Evolutionary conservation across 2,113 vertebrate genomes (phyloP), one percentile per base, ranked within the genome.

Genomic region (Eurypyga helias): DNA sequence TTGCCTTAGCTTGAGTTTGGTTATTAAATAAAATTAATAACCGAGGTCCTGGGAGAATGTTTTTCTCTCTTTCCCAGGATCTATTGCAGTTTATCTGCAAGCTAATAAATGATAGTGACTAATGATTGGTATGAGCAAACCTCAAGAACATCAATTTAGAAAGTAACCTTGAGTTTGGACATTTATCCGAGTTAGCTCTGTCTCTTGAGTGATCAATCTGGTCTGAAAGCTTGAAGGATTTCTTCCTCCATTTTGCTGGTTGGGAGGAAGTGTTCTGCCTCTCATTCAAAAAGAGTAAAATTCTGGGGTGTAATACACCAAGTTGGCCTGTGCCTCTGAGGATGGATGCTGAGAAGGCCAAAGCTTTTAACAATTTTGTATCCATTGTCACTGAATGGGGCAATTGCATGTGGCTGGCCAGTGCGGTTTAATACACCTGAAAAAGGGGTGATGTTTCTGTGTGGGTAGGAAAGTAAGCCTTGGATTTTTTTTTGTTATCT

Each of bases 31-130:
- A 95, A 96, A 96, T 87, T 92, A 95, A 92, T 96, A 94, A 87
- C 73, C 16, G 17, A 60, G 72, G 92, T 84, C 96, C 90, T 97
- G 86, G 69, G 92, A 97, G 97, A 95, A 93, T 82, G 80, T 60
- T 97, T 91, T 95, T 84, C 90, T 89, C 83, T 75, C 89, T 95
- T 96, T 97, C 94, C 80, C 92, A 97, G 96, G 69, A 93, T 94
- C 65, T 97, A 87, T 89, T 97, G 89, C 77, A 79, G 73, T 96
- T 96, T 96, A 95, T 97, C 94, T 96, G 90, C 61, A n/a, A 95
- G 73, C 90, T 95, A 95, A 96, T 95, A 96, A 96, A 94, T 95
- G 89, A 60, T 94, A 81, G 96, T 97, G 95, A 97, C 90, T 97
- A 96, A 93, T 89, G 94, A 96, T 58, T 87, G 80, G 83, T 93